Evolutionary conservation across 2,113 vertebrate genomes (phyloP).

Genomic region (Takifugu flavidus): DNA sequence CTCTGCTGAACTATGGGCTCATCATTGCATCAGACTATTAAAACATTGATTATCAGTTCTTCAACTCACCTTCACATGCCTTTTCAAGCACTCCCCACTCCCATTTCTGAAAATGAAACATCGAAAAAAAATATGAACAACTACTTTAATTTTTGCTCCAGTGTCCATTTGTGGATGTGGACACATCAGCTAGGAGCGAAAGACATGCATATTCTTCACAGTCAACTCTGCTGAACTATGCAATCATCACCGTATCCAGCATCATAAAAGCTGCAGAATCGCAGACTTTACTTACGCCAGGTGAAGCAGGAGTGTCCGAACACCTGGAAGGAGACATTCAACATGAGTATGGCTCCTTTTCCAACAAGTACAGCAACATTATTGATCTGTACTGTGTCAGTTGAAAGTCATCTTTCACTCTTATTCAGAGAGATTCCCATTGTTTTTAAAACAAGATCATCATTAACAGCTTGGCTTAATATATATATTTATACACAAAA

Average conservation of each 20-base stretch:
- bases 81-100: accelerated
- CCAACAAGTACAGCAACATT: accelerated
- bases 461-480: slow-evolving; percentile 69
- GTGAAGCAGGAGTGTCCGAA: background rate
- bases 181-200: slow-evolving; percentile 75
- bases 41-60: accelerated
- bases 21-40: slow-evolving; percentile 56
- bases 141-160: background rate
- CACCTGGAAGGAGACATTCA: too few species aligned
- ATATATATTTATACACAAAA: too few species aligned
- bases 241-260: slow-evolving; percentile 27
- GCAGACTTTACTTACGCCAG: background rate
- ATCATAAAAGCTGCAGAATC: background rate
- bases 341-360: accelerated
- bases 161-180: accelerated
- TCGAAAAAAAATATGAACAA: background rate
- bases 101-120: background rate
- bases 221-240: slow-evolving; percentile 35
- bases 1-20: slow-evolving; percentile 82
- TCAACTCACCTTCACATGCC: slow-evolving; percentile 11
- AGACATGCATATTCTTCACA: slow-evolving; percentile 67
- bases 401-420: slow-evolving; percentile 71
- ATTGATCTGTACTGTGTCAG: slow-evolving; percentile 79
- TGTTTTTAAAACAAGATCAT: slow-evolving; percentile 75
- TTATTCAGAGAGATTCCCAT: slow-evolving; percentile 96